Conservation (phyloP, 2,113 vertebrate genomes). For the Gasterosteus nipponicus region DNA sequence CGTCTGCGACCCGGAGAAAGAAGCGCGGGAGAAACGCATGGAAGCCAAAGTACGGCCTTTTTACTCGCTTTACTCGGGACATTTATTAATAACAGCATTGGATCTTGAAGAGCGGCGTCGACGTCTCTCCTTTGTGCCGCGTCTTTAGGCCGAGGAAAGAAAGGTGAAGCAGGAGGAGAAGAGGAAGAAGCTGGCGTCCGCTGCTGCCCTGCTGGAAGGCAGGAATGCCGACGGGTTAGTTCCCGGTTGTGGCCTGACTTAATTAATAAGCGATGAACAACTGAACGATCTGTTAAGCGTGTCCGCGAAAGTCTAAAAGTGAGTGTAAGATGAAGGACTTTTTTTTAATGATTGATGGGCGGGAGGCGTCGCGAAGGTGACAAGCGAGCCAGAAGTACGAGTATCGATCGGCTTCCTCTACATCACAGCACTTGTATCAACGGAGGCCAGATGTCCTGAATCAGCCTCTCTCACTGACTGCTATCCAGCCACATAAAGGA, state of each 20-base stretch:
- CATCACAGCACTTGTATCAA: slow-evolving; percentile 13
- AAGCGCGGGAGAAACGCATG: slow-evolving; percentile 72
- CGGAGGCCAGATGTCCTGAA: slow-evolving; percentile 27
- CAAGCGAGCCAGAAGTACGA: slow-evolving; percentile 17
- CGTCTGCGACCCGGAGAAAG: slow-evolving; percentile 70
- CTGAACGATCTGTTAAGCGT: slow-evolving; percentile 2
- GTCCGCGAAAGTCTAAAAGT: slow-evolving; percentile 11
- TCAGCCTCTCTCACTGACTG: slow-evolving; percentile 36
- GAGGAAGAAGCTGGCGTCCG: slow-evolving; percentile 85
- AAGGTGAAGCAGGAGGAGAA: slow-evolving; percentile 89
- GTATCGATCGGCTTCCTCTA: slow-evolving; percentile 53
- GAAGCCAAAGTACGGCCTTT: slow-evolving; percentile 79
- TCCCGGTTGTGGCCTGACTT: no score
- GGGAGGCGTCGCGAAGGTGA: slow-evolving; percentile 22
- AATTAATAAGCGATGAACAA: slow-evolving; percentile 16
- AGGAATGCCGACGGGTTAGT: slow-evolving; percentile 93
- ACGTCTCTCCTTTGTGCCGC: neutral
- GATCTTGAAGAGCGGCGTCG: neutral
- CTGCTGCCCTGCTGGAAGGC: slow-evolving; percentile 85
- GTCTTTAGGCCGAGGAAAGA: slow-evolving; percentile 85
- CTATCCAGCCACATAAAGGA: slow-evolving; percentile 16
- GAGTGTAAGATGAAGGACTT: neutral
- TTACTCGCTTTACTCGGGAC: neutral
- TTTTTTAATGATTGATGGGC: slow-evolving; percentile 48
- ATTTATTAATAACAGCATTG: neutral